Conservation (phyloP, 2,113 vertebrate species). For the Cygnus atratus region DNA sequence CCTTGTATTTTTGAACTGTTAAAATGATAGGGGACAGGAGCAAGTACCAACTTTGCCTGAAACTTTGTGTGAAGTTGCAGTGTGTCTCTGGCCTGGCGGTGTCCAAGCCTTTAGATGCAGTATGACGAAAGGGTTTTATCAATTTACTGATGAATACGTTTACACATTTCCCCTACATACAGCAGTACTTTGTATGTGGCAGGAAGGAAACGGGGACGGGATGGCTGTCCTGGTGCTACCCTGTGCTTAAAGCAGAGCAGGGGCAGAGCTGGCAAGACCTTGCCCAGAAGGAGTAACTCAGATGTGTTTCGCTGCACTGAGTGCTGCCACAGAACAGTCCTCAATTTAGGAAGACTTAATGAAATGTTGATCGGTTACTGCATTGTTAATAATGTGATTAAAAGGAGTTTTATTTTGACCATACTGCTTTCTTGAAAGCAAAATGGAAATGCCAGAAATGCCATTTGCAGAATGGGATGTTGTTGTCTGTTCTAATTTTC, state of each 20-base stretch:
- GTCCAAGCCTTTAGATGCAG: background rate
- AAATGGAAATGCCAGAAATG: conserved; percentile 17
- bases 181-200: background rate
- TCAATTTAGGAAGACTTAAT: background rate
- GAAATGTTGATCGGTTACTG: background rate
- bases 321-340: accelerated
- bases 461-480: conserved; percentile 16
- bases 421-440: accelerated
- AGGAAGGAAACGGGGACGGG: background rate
- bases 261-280: background rate
- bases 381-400: background rate
- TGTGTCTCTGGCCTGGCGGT: background rate
- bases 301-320: background rate
- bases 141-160: accelerated
- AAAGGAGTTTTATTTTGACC: background rate
- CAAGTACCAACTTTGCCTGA: background rate
- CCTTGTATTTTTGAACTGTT: background rate
- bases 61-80: background rate
- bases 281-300: background rate
- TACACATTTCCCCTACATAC: accelerated
- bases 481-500: conserved; percentile 44
- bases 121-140: background rate
- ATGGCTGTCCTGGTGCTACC: background rate
- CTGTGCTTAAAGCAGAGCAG: background rate
- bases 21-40: background rate